phyloP scores from a whole-genome alignment of 2,113 vertebrate genomes.

The Aplodontia rufa region DNA sequence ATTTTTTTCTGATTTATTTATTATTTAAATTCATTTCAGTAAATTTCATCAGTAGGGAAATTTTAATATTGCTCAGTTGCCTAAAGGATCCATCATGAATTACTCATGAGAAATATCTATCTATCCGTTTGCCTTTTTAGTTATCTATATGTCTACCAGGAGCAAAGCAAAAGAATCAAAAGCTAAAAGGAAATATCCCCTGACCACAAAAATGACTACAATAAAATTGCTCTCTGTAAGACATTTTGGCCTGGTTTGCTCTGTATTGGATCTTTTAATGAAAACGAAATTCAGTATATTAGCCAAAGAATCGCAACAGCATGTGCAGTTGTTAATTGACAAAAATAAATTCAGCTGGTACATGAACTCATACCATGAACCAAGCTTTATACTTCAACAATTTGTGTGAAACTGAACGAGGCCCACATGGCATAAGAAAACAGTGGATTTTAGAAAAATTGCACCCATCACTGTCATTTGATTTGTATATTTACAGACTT shows the following conservation, averaged over 20 bases:
- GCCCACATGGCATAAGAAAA: not conserved
- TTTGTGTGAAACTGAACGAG: constrained; percentile 24
- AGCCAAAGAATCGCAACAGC: constrained; percentile 43
- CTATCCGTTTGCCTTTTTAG: not conserved
- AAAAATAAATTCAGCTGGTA: constrained; percentile 66
- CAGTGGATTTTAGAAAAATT: constrained; percentile 7
- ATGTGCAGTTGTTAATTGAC: constrained; percentile 56
- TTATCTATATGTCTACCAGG: not conserved
- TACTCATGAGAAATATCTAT: not conserved
- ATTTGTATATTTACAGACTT: not conserved
- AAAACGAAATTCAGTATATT: constrained; percentile 10
- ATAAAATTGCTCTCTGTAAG: constrained; percentile 34
- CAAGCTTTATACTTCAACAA: not conserved
- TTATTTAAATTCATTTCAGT: constrained; percentile 21
- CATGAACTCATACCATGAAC: constrained; percentile 21
- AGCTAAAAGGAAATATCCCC: constrained; percentile 30
- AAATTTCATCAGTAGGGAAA: not conserved
- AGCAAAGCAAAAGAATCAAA: constrained; percentile 16
- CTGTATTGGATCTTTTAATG: not conserved
- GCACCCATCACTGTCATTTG: not conserved
- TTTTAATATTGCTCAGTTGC: not conserved
- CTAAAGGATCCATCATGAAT: not conserved
- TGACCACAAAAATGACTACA: not conserved
- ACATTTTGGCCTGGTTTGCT: constrained; percentile 3
- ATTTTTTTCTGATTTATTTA: constrained; percentile 4